Evolutionary conservation across 2,797 vertebrate genomes (phyloP).

Genomic region (Paguma larvata): DNA sequence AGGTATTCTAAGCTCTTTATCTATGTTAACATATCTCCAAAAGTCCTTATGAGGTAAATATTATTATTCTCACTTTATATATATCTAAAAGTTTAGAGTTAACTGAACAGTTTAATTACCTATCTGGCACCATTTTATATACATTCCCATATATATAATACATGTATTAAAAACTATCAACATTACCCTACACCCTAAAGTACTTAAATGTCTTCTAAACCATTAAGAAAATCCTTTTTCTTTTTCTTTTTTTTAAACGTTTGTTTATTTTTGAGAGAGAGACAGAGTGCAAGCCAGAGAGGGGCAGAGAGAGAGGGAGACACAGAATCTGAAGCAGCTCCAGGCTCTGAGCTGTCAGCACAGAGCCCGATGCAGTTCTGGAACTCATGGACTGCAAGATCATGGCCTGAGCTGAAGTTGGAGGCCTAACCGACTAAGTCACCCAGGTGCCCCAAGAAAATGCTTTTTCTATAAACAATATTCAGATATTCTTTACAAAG

Average conservation of each 20-base stretch:
- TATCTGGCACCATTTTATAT: neutral
- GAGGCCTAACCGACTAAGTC: too few relatives aligned
- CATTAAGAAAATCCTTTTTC: conserved; percentile 11
- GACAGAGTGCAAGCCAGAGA: too few relatives aligned
- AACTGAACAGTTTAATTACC: neutral
- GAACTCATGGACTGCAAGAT: too few relatives aligned
- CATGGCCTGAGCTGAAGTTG: too few relatives aligned
- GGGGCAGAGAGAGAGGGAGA: too few relatives aligned
- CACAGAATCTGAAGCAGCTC: too few relatives aligned
- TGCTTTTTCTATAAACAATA: neutral
- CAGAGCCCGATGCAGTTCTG: too few relatives aligned
- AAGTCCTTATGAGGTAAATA: neutral
- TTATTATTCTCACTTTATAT: neutral
- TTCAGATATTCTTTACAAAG: conserved; percentile 6
- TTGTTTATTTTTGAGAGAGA: too few relatives aligned
- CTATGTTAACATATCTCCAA: neutral
- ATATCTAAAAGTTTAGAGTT: neutral
- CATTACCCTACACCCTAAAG: neutral
- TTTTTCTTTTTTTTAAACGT: neutral
- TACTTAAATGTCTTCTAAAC: neutral
- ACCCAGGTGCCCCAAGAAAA: too few relatives aligned
- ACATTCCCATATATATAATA: too few relatives aligned
- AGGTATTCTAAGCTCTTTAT: neutral
- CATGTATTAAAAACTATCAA: neutral
- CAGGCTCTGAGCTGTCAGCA: too few relatives aligned